Evolutionary conservation across 2,113 vertebrate genomes (phyloP), one percentile per base, ranked within the genome.

Genomic region (Donacobius atricapilla): DNA sequence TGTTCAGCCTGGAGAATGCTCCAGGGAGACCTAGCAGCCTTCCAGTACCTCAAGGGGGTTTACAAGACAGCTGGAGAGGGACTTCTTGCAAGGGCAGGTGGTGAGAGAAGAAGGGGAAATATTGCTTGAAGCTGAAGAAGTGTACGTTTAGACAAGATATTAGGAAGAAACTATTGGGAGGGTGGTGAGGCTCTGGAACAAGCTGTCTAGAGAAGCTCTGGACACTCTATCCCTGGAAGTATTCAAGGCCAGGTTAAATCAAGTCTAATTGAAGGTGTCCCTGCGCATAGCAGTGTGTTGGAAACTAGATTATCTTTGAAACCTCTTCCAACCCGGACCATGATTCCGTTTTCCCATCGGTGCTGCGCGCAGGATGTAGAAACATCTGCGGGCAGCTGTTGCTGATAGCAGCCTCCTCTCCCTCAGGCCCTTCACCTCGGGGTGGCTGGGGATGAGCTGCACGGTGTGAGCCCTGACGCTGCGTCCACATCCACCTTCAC

Each of bases 391-490:
- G 27, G 60, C 39, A 63, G n/a, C 25, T 23, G 42, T 0, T 14
- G 45, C 31, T n/a, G n/a, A n/a, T n/a, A n/a, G n/a, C n/a, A n/a
- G n/a, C 22, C 28, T 40, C 4, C 18, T 2, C 2, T 6, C 54
- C 33, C 33, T 28, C 64, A 25, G 23, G 31, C 30, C 39, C 15
- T 20, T 66, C 48, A 12, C 42, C 28, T 4, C 2, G 0, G 1
- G 24, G 8, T 2, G 15, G 8, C 0, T 14, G 47, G 0, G 24
- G 45, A 13, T 4, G 11, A 42, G 17, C 2, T 0, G 35, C 31
- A 14, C 22, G 5, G 6, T 2, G 8, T 9, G 24, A 85, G 79
- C 57, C 27, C 25, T 3, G 19, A 4, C 54, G 21, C 56, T 3
- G 30, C 2, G 25, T 4, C 51, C 20, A 0, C 11, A 30, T 6